Evolutionary conservation across 2,797 vertebrate species (phyloP), one percentile per base, ranked within the genome.

Genomic region (Naso thynnoides): DNA sequence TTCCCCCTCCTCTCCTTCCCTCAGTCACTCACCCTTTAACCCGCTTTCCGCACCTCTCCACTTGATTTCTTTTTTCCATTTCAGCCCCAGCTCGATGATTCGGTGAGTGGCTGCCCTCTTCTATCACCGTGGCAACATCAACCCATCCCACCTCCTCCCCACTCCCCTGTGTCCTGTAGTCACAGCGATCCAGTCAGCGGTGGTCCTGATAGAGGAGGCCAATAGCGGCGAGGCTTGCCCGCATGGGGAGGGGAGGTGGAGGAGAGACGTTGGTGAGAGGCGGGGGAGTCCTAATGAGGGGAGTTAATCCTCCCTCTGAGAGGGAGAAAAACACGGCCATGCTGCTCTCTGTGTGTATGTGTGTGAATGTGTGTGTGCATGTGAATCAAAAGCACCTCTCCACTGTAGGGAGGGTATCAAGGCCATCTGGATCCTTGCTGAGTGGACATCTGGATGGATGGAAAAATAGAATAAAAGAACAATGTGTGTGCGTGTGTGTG

Each of bases 221-320:
- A 94, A 95, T 95, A 81, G 83, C 18, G 13, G 73, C 3, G 26
- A 76, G 68, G 76, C 73, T 56, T 63, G 73, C 59, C 19, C 36
- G 64, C 27, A 15, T 13, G 59, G 52, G 60, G 70, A 62, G 70
- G 80, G 49, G 53, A 61, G 61, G 49, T 60, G 62, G 72, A 45
- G 73, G 56, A 60, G 63, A 55, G 57, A 59, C 1, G 33, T 36
- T 52, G 71, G 63, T 10, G 27, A 72, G 86, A 70, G 83, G 24
- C 27, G 69, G 71, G 71, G 73, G 49, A 73, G 86, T 71, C 60
- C 84, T 93, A 90, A 94, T 91, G 90, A 93, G 87, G 59, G 84
- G 89, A 82, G 86, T 93, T 94, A 94, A 95, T 93, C 92, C 91
- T 81, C 82, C 83, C 70, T 71, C 47, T 73, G 76, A 83, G 84